Evolutionary conservation across 2,888 invertebrate genomes (phyloP), one percentile per base, ranked within the genome.

Genomic region (Meiosimyza platycephala): DNA sequence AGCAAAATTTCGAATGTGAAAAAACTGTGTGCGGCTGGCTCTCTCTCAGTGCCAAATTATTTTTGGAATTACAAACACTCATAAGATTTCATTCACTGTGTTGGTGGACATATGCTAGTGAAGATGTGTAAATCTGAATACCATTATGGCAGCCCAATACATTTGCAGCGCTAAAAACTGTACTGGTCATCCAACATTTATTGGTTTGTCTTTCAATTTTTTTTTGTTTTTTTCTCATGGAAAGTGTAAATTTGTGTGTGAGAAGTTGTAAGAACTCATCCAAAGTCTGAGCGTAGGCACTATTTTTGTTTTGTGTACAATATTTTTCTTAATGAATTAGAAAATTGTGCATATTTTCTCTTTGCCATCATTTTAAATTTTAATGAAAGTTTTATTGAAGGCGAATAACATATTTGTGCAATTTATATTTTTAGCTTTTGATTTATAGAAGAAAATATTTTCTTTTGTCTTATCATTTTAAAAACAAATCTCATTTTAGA

Each of bases 51-150:
- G 80, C 81, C 78, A 80, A 86, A 82, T 83, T 86, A 86, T 86
- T 86, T 86, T 86, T 86, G 86, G 86, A 86, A 85, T 80, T 80
- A 82, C 80, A 76, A 79, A 80, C 74, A 79, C 79, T 55, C 40
- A 11, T 48, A 6, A 28, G 12, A 18, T 18, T 50, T 63, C 28
- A 28, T 63, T 13, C 28, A 28, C 7, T 18, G 55, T 55, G 15
- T 11, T 18, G 9, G 48, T 63, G 63, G 9, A 18, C 18, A 50
- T 40, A 50, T 22, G 28, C 4, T 28, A 48, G 15, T 48, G 47
- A 48, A 57, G 28, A 28, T 57, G 57, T 57, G 16, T 16, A 28
- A 9, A 40, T 40, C 9, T 13, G 18, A 6, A 40, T 40, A 40
- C 9, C 40, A 40, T 40, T 40, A 40, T 40, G 40, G 4, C 9